Percentiles rank a stretch among this genome's conserved stretches.
Conservation (phyloP, 2,797 vertebrate species). For the Thunnus albacares region DNA sequence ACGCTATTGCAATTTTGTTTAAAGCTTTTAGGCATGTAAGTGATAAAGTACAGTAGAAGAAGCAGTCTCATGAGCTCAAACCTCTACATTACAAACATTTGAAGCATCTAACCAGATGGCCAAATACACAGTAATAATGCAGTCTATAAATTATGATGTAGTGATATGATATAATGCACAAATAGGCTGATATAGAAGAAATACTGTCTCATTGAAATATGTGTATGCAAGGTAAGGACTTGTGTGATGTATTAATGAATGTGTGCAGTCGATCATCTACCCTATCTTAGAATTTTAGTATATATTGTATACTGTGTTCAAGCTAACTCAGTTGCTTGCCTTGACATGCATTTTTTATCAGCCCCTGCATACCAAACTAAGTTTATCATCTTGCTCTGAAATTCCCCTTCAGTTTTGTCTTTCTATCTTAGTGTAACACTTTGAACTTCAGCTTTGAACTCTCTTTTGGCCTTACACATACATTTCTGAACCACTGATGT, state of each 20-base stretch:
- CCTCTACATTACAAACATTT: not conserved
- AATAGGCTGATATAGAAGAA: not conserved
- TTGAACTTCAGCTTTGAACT: slow-evolving; percentile 62
- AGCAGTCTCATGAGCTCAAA: not conserved
- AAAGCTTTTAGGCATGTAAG: slow-evolving; percentile 5
- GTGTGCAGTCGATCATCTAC: not conserved
- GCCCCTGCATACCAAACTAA: not conserved
- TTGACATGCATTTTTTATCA: slow-evolving; percentile 33
- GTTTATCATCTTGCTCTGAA: slow-evolving; percentile 37
- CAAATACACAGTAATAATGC: not conserved
- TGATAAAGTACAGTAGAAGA: not conserved
- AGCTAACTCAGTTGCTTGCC: slow-evolving; percentile 11
- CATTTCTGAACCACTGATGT: slow-evolving; percentile 31
- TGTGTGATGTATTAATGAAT: not conserved
- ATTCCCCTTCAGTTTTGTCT: slow-evolving; percentile 46
- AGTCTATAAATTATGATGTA: not conserved
- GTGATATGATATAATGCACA: not conserved
- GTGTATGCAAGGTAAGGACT: not conserved
- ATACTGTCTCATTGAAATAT: not conserved
- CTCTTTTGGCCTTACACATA: slow-evolving; percentile 30
- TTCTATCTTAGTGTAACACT: slow-evolving; percentile 48
- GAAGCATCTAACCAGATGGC: not conserved
- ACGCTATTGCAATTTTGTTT: not conserved
- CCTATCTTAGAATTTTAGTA: not conserved
- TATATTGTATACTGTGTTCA: not conserved